Evolutionary conservation across 2,888 invertebrate genomes (phyloP), one percentile per base, ranked within the genome.

Genomic region (Mythimna pallens): DNA sequence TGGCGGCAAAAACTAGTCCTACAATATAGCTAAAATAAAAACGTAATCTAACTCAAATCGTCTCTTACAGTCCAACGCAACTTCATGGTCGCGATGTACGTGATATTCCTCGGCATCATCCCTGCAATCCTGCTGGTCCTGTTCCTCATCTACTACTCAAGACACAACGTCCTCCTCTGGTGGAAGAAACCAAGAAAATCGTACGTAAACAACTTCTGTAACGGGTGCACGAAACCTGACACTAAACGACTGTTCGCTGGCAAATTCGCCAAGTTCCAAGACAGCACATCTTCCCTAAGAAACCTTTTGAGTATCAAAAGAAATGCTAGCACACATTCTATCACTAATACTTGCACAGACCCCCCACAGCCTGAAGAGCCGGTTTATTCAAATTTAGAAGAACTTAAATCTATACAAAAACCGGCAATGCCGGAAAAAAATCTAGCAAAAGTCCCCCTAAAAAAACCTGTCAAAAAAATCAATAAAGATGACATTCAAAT

Each of bases 71-170:
- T 98, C 81, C 97, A 97, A 91, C 97, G 97, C 84, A 97, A 97
- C 88, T 97, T 98, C 92, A 97, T 98, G 90, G 98, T 98, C 77
- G 98, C 98, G 50, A 97, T 99, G 96, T 98, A 98, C 93, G 97
- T 99, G 83, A 97, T 99, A 87, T 99, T 99, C 97, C 97, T 99
- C 86, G 98, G 98, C 36, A 97, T 99, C 85, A 96, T 99, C 70
- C 99, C 99, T 0, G 93, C 97, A 74, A 93, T 98, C 58, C 97
- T 98, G 2, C 92, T 98, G 34, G 89, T 97, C 5, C 96, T 97
- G 55, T 97, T 98, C 92, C 94, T 98, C 54, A 92, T 97, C 69
- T 99, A 98, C 97, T 98, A 98, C 94, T 97, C 97, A 78, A 97
- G 97, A 36, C 97, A 97, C 90, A 97, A 98, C 97, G 90, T 96